Percentiles rank a stretch among this genome's conserved stretches.
phyloP scores from a whole-genome alignment of 2,888 invertebrate genomes.

The Choristoneura rosaceana region DNA sequence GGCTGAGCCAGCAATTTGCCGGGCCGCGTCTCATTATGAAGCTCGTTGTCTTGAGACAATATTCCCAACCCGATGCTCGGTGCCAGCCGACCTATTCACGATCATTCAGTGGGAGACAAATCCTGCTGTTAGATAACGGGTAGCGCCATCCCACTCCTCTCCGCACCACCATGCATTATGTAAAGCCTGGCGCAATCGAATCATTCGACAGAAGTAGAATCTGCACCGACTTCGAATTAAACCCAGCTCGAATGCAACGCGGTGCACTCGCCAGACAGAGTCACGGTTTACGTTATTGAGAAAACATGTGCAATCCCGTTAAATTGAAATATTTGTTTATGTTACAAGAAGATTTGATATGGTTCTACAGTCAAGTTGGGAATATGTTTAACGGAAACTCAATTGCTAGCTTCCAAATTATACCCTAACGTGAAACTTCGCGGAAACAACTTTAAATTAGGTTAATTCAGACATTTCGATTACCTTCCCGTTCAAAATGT shows the following conservation, averaged over 20 bases:
- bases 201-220: constrained; percentile 7
- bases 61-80: constrained; percentile 46
- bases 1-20: constrained; percentile 63
- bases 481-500: constrained; percentile 3
- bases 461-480: constrained; percentile 20
- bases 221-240: constrained; percentile 21
- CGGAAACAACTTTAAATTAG: constrained; percentile 17
- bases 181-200: constrained; percentile 6
- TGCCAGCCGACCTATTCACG: constrained; percentile 33
- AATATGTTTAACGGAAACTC: constrained; percentile 18
- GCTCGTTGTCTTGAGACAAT: constrained; percentile 61
- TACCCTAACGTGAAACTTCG: constrained; percentile 16
- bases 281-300: constrained; percentile 33
- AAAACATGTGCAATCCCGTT: constrained; percentile 25
- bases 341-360: constrained; percentile 29
- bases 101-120: constrained; percentile 15
- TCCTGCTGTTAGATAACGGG: constrained; percentile 10
- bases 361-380: constrained; percentile 21
- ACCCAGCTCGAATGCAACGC: constrained; percentile 31
- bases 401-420: constrained; percentile 21
- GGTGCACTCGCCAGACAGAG: constrained; percentile 40
- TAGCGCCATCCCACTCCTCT: constrained; percentile 5
- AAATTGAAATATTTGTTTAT: constrained; percentile 32
- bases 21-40: constrained; percentile 63
- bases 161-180: constrained; percentile 2